phyloP scores from a whole-genome alignment of 2,113 vertebrate species.

The Gopherus flavomarginatus region DNA sequence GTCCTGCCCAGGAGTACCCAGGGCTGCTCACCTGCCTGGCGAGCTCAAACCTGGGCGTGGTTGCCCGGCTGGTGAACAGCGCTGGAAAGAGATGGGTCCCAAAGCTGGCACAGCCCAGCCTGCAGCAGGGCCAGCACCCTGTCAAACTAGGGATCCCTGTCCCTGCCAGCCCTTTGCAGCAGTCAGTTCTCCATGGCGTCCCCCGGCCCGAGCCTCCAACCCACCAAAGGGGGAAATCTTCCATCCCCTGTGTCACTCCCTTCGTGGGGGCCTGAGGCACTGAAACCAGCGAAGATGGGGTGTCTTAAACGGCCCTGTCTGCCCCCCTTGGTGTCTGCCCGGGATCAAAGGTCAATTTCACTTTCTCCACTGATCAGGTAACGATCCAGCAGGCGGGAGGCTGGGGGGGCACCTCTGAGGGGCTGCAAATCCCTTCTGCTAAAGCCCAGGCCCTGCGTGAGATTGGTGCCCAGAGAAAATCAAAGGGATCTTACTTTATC shows the following conservation, averaged over 20 bases:
- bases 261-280: not conserved
- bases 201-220: not conserved
- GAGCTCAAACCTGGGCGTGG: no score
- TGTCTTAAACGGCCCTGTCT: not conserved
- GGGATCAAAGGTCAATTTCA: not conserved
- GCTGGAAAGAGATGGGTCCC: not conserved
- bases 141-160: not conserved
- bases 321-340: not conserved
- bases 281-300: not conserved
- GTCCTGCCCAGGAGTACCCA: not conserved
- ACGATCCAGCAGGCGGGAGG: no score
- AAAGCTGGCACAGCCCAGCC: not conserved
- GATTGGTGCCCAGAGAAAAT: not conserved
- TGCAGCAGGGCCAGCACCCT: not conserved
- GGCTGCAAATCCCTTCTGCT: not conserved
- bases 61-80: not conserved
- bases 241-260: not conserved
- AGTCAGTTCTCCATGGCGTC: not conserved
- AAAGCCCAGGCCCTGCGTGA: not conserved
- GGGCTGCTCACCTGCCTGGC: not conserved
- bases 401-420: no score
- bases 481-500: slow-evolving; percentile 65
- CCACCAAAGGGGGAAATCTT: not conserved
- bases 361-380: not conserved
- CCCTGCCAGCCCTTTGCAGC: not conserved